Percentiles rank a stretch among this genome's conserved stretches.
Evolutionary conservation across 2,888 invertebrate genomes (phyloP).

Genomic region (Macaria notata): DNA sequence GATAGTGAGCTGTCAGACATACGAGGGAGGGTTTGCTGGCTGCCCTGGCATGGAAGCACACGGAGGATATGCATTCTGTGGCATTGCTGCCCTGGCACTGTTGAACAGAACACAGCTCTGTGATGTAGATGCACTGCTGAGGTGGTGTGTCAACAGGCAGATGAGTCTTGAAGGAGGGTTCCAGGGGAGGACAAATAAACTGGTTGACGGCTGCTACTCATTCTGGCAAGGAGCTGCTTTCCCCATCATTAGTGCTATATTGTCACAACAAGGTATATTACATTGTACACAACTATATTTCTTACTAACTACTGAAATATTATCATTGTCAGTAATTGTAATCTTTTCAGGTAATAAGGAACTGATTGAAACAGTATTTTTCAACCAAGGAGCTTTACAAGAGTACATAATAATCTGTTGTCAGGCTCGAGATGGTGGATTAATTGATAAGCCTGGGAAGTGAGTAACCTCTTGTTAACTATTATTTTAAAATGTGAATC

Average conservation of each 20-base stretch:
- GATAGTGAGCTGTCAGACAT: conserved; percentile 97
- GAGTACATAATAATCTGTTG: conserved; percentile 97
- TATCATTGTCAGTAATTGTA: too few relatives aligned
- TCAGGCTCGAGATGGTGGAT: conserved; percentile 93
- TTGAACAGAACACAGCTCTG: conserved; percentile 89
- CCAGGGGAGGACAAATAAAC: conserved; percentile 98
- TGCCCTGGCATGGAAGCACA: conserved; percentile 96
- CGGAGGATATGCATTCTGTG: conserved; percentile 99
- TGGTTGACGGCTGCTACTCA: conserved; percentile 99
- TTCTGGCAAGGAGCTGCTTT: conserved; percentile 99
- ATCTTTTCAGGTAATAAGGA: conserved; percentile 57
- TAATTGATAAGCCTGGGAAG: conserved; percentile 98
- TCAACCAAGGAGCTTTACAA: conserved; percentile 94
- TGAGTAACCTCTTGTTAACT: conserved; percentile 65
- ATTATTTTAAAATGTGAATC: too few relatives aligned
- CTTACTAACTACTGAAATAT: too few relatives aligned
- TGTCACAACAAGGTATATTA: conserved; percentile 77
- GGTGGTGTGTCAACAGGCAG: conserved; percentile 95
- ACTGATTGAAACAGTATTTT: conserved; percentile 84
- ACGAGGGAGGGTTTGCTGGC: conserved; percentile 99
- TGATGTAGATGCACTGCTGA: conserved; percentile 88
- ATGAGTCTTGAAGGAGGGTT: conserved; percentile 98
- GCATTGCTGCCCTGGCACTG: conserved; percentile 93
- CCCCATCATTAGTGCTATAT: conserved; percentile 91
- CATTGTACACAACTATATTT: background rate